These are phyloP conservation scores for Lepidostoma basale DNA, from an alignment of 1,140 invertebrate species.

Conservation along the genomic window DNA sequence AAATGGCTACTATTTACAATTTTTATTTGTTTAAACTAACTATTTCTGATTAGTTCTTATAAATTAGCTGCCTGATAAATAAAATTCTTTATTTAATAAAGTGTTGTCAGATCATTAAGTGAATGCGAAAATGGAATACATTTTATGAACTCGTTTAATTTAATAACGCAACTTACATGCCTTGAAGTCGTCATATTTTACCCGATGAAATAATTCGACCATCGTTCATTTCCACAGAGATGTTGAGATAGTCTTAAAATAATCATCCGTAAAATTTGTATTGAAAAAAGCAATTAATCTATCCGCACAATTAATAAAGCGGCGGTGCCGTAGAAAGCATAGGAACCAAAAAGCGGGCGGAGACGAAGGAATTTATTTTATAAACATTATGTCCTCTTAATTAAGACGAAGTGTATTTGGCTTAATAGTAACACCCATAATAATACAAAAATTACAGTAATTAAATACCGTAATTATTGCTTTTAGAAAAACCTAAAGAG, in stretches of 20 bases:
- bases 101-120: too few relatives aligned
- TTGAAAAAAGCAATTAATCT: slow-evolving; percentile 3
- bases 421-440: slow-evolving; percentile 33
- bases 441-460: slow-evolving; percentile 44
- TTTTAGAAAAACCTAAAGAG: slow-evolving; percentile 32
- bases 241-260: neutral
- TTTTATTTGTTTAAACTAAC: too few relatives aligned
- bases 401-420: slow-evolving; percentile 35
- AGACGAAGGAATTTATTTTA: slow-evolving; percentile 22
- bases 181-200: too few relatives aligned
- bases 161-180: too few relatives aligned
- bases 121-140: too few relatives aligned
- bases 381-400: slow-evolving; percentile 36
- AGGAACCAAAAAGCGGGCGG: neutral
- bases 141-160: too few relatives aligned
- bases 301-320: neutral
- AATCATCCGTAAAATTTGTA: neutral
- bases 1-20: too few relatives aligned
- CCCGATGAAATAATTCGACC: too few relatives aligned
- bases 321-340: neutral
- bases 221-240: too few relatives aligned
- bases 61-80: too few relatives aligned
- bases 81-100: too few relatives aligned
- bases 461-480: slow-evolving; percentile 42
- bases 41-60: too few relatives aligned